Evolutionary conservation across 1,140 invertebrate species (phyloP).

Genomic region (Aradophagus sp.): DNA sequence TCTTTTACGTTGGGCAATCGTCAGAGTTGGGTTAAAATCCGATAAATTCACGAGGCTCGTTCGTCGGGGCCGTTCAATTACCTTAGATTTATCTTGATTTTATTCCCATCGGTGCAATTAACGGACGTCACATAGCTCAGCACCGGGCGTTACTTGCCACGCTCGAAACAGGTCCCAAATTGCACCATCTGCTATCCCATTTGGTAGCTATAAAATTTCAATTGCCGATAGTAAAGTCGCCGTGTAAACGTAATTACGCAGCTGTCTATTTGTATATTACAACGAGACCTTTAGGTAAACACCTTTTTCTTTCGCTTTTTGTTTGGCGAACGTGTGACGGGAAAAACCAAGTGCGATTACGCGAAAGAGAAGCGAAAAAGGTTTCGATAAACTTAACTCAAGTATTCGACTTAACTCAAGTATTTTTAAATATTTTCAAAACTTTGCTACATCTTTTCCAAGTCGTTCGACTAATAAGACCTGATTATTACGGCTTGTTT

Average conservation of each 20-base stretch:
- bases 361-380: no score
- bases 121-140: constrained; percentile 12
- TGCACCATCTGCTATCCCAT: constrained; percentile 37
- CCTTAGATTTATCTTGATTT: constrained; percentile 17
- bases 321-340: no score
- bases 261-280: constrained; percentile 38
- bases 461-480: no score
- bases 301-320: constrained; percentile 15
- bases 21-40: no score
- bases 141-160: constrained; percentile 8
- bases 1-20: constrained; percentile 12
- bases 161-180: constrained; percentile 31
- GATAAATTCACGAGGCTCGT: no score
- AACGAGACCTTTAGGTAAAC: constrained; percentile 22
- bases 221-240: constrained; percentile 39
- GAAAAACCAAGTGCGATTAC: no score
- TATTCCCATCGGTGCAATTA: constrained; percentile 13
- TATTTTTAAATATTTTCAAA: no score
- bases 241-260: constrained; percentile 38
- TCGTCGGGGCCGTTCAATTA: constrained; percentile 7
- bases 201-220: constrained; percentile 34
- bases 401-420: no score
- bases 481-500: no score
- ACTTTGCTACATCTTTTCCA: no score
- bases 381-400: no score